Evolutionary conservation across 2,888 invertebrate genomes (phyloP), one percentile per base, ranked within the genome.

Genomic region (Athalia cordata): DNA sequence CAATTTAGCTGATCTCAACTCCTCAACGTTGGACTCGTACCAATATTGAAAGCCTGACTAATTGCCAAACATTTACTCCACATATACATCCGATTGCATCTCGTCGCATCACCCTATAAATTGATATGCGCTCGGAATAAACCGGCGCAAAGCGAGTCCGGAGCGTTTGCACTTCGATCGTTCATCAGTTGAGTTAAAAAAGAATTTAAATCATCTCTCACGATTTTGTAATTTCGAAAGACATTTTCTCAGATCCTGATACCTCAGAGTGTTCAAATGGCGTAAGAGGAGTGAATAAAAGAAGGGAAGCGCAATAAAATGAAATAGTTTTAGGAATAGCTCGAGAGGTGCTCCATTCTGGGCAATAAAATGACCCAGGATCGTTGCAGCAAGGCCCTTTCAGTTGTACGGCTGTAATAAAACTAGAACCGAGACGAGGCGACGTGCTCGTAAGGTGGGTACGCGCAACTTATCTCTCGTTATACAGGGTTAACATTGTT

Each of bases 21-120:
- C 13, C 59, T 72, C 15, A 47, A 7, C 45, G 57, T 47, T 57
- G 59, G 72, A 72, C 43, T 72, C 45, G 59, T 29, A 72, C 72
- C 59, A 72, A 72, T 72, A 72, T 72, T 72, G 72, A 47, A 72
- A 57, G 72, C 72, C 59, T 13, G 72, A 72, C 72, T 59, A 59
- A 72, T 72, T 59, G 57, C 72, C 72, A 47, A 72, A 45, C 15
- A n/a, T 59, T 72, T 15, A 29, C 29, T 29, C 29, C 29, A 2
- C 5, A 50, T 49, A 11, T 8, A 6, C 8, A 9, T 15, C 29
- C 6, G 43, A 5, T 29, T 7, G n/a, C 49, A 47, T 45, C 47
- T 47, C n/a, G 47, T 47, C 29, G 29, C 29, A 29, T 29, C 29
- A 29, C 29, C 29, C 29, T n/a, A 29, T 29, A 29, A 15, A 59